These are phyloP conservation scores for Hyperoplus lanceolatus DNA, from an alignment of 2,797 vertebrate species.

Conservation along the genomic window DNA sequence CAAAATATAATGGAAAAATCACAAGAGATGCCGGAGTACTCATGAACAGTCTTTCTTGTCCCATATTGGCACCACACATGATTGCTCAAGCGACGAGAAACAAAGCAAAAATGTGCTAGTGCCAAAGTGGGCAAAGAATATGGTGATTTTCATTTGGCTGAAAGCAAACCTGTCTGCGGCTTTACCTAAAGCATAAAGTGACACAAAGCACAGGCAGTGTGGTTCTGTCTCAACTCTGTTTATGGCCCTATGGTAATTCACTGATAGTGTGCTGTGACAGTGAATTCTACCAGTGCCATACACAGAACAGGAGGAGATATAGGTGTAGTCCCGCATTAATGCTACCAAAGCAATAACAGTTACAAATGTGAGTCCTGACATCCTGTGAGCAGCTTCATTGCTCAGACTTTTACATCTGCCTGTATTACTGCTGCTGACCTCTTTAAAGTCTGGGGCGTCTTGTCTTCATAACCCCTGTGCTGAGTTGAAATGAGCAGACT, in stretches of 20 bases:
- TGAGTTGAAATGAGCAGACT: conserved; percentile 20
- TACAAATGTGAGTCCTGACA: not conserved
- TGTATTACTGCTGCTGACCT: conserved; percentile 3
- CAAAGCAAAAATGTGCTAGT: conserved; percentile 99
- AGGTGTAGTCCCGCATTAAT: conserved; percentile 76
- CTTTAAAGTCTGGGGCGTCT: not conserved
- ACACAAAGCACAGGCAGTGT: conserved; percentile 53
- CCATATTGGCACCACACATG: conserved; percentile 99
- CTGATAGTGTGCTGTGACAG: conserved; percentile 98
- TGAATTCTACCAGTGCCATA: conserved; percentile 99
- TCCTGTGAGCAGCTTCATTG: not conserved
- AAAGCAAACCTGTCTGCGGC: not conserved
- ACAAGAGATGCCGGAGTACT: not conserved
- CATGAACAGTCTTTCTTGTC: conserved; percentile 83
- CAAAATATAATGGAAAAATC: not conserved
- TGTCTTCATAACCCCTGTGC: conserved; percentile 2
- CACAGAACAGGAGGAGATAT: conserved; percentile 96
- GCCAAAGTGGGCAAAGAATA: conserved; percentile 97
- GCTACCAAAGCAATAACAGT: not conserved
- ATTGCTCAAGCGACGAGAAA: conserved; percentile 95
- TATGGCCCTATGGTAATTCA: conserved; percentile 99
- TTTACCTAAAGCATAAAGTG: not conserved
- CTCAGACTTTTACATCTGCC: not conserved
- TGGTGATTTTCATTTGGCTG: no score
- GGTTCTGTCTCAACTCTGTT: conserved; percentile 99